Conservation (phyloP, 2,797 vertebrate genomes). For the Astyanax mexicanus region DNA sequence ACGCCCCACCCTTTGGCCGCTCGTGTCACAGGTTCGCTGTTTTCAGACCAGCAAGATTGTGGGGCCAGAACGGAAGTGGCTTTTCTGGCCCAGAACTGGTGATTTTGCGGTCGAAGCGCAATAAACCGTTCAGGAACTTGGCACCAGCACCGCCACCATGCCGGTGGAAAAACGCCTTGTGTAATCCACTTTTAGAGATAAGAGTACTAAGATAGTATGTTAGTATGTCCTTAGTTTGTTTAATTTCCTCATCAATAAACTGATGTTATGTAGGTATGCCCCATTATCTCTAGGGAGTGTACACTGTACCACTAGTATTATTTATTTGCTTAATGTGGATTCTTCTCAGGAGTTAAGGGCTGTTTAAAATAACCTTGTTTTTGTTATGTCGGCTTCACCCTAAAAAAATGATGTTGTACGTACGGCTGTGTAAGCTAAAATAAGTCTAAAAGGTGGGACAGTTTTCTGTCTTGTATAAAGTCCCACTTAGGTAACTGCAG, state of each 20-base stretch:
- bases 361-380: background rate
- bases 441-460: background rate
- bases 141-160: too few relatives aligned
- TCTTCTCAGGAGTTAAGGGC: background rate
- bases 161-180: too few relatives aligned
- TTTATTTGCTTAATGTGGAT: background rate
- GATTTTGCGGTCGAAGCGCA: too few relatives aligned
- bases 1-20: too few relatives aligned
- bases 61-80: too few relatives aligned
- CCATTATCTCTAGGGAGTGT: background rate
- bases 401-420: too few relatives aligned
- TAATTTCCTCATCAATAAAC: background rate
- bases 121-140: too few relatives aligned
- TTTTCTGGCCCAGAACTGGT: too few relatives aligned
- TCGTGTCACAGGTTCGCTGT: too few relatives aligned
- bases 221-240: slow-evolving; percentile 8
- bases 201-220: background rate
- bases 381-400: background rate
- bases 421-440: background rate
- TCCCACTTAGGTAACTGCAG: too few relatives aligned
- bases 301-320: background rate
- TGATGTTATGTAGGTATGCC: background rate
- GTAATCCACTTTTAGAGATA: background rate
- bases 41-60: too few relatives aligned
- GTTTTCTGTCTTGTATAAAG: background rate